phyloP scores from a whole-genome alignment of 2,888 invertebrate species.

The Pedicia rivosa region DNA sequence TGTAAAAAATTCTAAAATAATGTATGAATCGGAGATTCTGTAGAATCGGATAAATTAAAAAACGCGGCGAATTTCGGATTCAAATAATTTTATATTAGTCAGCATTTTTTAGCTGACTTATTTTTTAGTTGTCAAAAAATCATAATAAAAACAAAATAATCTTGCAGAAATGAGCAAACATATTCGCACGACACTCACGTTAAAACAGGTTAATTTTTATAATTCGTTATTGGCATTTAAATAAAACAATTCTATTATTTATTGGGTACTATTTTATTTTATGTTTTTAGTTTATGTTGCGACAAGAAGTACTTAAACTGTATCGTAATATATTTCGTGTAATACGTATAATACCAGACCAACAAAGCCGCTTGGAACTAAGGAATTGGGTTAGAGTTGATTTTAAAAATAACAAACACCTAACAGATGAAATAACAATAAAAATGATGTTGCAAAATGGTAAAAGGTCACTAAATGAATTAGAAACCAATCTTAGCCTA shows the following conservation, averaged over 20 bases:
- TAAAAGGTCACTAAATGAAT: conserved; percentile 48
- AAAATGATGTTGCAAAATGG: conserved; percentile 57
- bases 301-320: conserved; percentile 59
- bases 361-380: conserved; percentile 43
- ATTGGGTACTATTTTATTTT: conserved; percentile 6
- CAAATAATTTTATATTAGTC: no score
- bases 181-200: conserved; percentile 34
- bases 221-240: conserved; percentile 1
- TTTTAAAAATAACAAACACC: conserved; percentile 52
- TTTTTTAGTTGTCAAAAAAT: no score
- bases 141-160: not conserved
- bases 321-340: conserved; percentile 58
- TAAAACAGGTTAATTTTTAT: conserved; percentile 39
- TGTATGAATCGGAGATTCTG: no score
- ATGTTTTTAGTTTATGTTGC: conserved; percentile 54
- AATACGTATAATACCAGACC: conserved; percentile 47
- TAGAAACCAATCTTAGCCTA: conserved; percentile 44
- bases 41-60: no score
- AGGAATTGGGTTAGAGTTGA: conserved; percentile 57
- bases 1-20: no score
- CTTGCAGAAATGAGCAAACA: conserved; percentile 24
- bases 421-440: conserved; percentile 55
- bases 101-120: no score
- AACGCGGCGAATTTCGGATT: no score
- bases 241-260: conserved; percentile 1